These are phyloP conservation scores for Magallana gigas DNA, from an alignment of 1,140 invertebrate species.

Conservation along the genomic window DNA sequence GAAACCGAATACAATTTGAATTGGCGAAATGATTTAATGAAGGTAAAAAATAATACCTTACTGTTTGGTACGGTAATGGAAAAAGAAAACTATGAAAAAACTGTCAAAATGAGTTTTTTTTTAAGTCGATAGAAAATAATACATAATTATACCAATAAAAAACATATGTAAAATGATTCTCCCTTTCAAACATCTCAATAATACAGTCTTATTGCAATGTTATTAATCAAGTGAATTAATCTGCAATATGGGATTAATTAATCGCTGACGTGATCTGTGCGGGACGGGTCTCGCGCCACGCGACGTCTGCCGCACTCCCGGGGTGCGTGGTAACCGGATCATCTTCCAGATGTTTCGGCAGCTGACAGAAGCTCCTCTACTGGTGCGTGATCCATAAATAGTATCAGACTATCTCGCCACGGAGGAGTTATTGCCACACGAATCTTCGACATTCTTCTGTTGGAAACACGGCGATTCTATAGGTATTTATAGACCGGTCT, in stretches of 20 bases:
- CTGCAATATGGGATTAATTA: background rate
- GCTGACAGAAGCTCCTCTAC: background rate
- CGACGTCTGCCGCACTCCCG: background rate
- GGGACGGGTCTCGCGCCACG: background rate
- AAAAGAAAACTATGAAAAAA: no score
- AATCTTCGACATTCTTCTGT: background rate
- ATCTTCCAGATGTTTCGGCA: conserved; percentile 22
- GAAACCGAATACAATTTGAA: no score
- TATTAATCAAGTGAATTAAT: no score
- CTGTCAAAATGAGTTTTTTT: no score
- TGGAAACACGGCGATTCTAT: background rate
- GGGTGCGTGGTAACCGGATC: background rate
- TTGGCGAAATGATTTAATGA: no score
- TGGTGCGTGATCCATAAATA: background rate
- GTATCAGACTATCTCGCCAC: background rate
- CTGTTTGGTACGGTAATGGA: no score
- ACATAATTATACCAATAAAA: no score
- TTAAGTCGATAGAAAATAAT: no score
- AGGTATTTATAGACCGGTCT: conserved; percentile 10
- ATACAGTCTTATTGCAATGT: no score
- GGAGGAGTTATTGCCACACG: background rate
- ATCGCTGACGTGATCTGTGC: background rate
- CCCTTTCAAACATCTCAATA: no score
- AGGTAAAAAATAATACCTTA: no score
- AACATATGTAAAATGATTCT: no score